Evolutionary conservation across 2,797 vertebrate species (phyloP).

Genomic region (Vipera latastei): DNA sequence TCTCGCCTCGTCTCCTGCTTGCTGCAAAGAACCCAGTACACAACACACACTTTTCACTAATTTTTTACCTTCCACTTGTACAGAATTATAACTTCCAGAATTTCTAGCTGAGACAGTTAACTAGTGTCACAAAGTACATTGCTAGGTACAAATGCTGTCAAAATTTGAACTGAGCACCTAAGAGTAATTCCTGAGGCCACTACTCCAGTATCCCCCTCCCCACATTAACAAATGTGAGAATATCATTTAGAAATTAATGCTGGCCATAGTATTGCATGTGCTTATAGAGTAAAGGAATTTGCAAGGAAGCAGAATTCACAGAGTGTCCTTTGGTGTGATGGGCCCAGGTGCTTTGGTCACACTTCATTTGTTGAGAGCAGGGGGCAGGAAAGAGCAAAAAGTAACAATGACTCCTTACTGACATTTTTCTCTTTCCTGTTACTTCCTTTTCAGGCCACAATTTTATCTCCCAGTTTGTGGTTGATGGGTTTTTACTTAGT

Average conservation of each 20-base stretch:
- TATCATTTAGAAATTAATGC: not conserved
- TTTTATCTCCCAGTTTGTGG: constrained; percentile 11
- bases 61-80: not conserved
- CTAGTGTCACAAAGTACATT: not conserved
- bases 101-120: not conserved
- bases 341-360: not conserved
- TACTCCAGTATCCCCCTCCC: not conserved
- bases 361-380: not conserved
- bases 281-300: not conserved
- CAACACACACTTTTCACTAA: not conserved
- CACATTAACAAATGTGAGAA: not conserved
- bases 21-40: too few relatives aligned
- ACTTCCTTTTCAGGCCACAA: constrained; percentile 39
- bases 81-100: not conserved
- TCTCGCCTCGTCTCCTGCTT: too few relatives aligned
- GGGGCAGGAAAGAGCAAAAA: constrained; percentile 39
- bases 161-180: not conserved
- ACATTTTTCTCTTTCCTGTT: constrained; percentile 15
- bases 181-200: not conserved
- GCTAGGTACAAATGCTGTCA: not conserved
- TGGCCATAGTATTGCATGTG: not conserved
- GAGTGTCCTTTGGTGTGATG: not conserved
- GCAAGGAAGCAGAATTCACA: not conserved
- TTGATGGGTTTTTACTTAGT: not conserved
- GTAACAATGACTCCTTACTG: constrained; percentile 21